Evolutionary conservation across 2,797 vertebrate species (phyloP).

Genomic region (Squalus acanthias): DNA sequence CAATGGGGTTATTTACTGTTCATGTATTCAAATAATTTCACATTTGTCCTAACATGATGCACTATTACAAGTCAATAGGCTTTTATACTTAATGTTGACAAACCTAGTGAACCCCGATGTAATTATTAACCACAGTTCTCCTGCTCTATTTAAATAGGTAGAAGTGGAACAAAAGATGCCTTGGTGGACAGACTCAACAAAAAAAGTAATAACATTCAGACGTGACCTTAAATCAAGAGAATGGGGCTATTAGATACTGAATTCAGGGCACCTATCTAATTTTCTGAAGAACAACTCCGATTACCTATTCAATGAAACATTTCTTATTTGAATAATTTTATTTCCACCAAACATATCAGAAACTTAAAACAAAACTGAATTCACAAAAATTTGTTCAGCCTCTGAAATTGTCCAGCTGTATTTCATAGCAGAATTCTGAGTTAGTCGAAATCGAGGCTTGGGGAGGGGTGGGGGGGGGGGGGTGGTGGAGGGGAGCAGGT

Average conservation of each 20-base stretch:
- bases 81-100: slow-evolving; percentile 2
- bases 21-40: neutral
- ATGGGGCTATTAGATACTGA: neutral
- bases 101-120: neutral
- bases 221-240: neutral
- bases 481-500: neutral
- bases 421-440: neutral
- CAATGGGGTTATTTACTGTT: neutral
- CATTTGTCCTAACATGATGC: neutral
- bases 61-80: neutral
- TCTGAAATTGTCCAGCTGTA: neutral
- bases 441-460: neutral
- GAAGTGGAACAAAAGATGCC: neutral
- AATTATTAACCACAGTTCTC: slow-evolving; percentile 12
- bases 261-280: neutral
- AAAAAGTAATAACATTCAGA: neutral
- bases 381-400: neutral
- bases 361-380: neutral
- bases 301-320: neutral
- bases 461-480: neutral
- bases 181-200: neutral
- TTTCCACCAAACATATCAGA: neutral
- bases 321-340: neutral
- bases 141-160: neutral
- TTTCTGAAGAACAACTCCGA: neutral